These are phyloP conservation scores for Vidua chalybeata DNA, from an alignment of 2,113 vertebrate genomes.

Conservation along the genomic window DNA sequence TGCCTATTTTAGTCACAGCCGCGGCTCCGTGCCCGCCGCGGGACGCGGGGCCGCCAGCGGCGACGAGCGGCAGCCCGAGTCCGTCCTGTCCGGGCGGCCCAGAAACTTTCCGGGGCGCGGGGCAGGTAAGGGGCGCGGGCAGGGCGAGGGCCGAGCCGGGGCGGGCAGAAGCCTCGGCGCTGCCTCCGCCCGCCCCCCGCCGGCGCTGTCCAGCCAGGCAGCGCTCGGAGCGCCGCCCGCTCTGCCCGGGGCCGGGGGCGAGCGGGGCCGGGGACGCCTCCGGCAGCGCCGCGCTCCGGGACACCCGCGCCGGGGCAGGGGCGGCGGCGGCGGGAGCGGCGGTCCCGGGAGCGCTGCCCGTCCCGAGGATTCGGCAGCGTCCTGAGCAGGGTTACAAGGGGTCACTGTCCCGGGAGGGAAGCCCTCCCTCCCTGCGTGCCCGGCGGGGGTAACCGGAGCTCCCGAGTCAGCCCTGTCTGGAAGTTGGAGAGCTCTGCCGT, in stretches of 20 bases:
- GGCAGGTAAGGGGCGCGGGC: not conserved
- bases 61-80: not conserved
- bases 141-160: not conserved
- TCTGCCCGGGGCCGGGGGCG: too few species aligned
- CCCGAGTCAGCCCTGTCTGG: not conserved
- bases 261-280: not conserved
- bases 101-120: not conserved
- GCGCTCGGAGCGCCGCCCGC: not conserved
- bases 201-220: not conserved
- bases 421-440: not conserved
- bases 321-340: not conserved
- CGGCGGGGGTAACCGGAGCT: not conserved
- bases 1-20: constrained; percentile 47
- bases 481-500: not conserved
- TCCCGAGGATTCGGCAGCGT: not conserved
- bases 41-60: not conserved
- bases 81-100: not conserved
- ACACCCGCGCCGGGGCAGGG: not conserved
- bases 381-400: not conserved
- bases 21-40: not conserved
- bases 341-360: not conserved
- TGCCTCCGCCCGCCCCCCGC: not conserved
- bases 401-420: not conserved
- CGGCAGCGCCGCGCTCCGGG: not conserved
- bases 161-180: not conserved